A percentile compares a stretch with the other conserved stretches of the same genome.
These are phyloP conservation scores for Sarcoramphus papa DNA, from an alignment of 2,797 vertebrate species.

Conservation along the genomic window DNA sequence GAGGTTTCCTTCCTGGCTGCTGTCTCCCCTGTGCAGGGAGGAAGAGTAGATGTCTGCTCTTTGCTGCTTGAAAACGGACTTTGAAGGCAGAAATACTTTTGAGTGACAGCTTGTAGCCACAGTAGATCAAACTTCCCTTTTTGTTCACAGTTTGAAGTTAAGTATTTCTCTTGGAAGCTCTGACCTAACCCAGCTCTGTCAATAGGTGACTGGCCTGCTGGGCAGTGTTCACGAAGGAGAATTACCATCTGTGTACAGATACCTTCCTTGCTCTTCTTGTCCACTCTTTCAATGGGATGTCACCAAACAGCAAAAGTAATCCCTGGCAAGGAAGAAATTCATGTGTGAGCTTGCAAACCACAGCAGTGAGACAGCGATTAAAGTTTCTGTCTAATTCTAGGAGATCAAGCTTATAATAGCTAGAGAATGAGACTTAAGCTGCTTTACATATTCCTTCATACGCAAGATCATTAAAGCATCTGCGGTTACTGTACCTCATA, in stretches of 20 bases:
- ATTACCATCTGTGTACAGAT: background rate
- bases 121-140: background rate
- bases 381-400: slow-evolving; percentile 21
- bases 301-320: background rate
- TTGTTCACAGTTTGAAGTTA: background rate
- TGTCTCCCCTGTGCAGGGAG: background rate
- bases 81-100: slow-evolving; percentile 10
- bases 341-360: background rate
- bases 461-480: background rate
- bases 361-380: background rate
- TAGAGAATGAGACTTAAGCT: slow-evolving; percentile 11
- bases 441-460: slow-evolving; percentile 6
- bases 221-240: background rate
- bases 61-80: background rate
- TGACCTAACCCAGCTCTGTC: background rate
- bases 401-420: slow-evolving; percentile 34
- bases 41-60: background rate
- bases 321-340: background rate
- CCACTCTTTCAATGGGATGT: background rate
- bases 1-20: background rate
- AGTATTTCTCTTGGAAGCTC: background rate
- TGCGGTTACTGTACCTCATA: background rate
- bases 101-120: background rate
- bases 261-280: background rate
- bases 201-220: background rate